Evolutionary conservation across 2,797 vertebrate genomes (phyloP), one percentile per base, ranked within the genome.

Genomic region (Xenentodon cancila): DNA sequence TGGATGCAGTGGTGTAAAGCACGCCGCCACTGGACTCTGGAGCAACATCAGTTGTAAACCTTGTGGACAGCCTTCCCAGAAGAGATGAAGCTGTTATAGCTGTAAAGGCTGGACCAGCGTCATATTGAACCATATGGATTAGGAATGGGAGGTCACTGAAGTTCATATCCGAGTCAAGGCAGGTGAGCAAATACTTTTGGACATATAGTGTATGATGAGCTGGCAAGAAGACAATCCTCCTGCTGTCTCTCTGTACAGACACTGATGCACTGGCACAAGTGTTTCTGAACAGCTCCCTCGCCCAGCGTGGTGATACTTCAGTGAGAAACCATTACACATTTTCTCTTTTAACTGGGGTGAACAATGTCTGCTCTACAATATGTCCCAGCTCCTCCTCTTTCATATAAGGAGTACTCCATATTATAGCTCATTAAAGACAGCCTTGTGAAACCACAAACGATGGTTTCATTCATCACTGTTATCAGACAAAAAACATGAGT

Each of bases 151-250:
- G n/a, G n/a, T n/a, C n/a, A n/a, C n/a, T n/a, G n/a, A n/a, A n/a
- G n/a, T n/a, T n/a, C n/a, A n/a, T n/a, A n/a, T n/a, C n/a, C n/a
- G n/a, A n/a, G n/a, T n/a, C n/a, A n/a, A n/a, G n/a, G n/a, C n/a
- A n/a, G n/a, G n/a, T n/a, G n/a, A n/a, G n/a, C n/a, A n/a, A n/a
- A n/a, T n/a, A n/a, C n/a, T n/a, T n/a, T n/a, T n/a, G n/a, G n/a
- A n/a, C n/a, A n/a, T n/a, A n/a, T n/a, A n/a, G n/a, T n/a, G n/a
- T n/a, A 58, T 73, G 79, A 87, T 68, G 73, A 68, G 64, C 72
- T 82, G 82, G 85, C 77, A 83, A 64, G 81, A 82, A 68, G 50
- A 86, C 77, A 84, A 83, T 73, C 80, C 20, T 40, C 20, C 16
- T 20, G 40, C 37, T 43, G 45, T 19, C 60, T 54, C 40, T 46